phyloP scores from a whole-genome alignment of 2,113 vertebrate genomes.

The Pachycephala philippinensis region DNA sequence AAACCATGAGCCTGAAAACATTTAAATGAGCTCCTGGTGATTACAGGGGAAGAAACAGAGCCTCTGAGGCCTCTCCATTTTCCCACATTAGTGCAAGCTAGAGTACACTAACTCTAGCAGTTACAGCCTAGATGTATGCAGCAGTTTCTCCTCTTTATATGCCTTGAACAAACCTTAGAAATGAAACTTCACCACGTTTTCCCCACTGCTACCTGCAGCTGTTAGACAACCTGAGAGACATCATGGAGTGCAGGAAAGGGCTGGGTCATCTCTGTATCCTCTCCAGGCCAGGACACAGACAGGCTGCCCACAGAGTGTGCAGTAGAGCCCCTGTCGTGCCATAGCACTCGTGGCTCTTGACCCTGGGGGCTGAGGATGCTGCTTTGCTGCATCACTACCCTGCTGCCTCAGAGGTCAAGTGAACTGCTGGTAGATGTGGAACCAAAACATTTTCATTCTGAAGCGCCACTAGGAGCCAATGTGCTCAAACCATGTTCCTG shows the following conservation, averaged over 20 bases:
- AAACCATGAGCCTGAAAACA: not conserved
- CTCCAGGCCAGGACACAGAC: not conserved
- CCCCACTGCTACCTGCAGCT: not conserved
- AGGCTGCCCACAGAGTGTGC: not conserved
- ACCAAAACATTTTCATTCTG: not conserved
- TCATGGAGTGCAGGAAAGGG: not conserved
- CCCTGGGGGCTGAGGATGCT: not conserved
- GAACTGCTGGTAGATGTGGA: not conserved
- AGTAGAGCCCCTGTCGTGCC: not conserved
- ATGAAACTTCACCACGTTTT: not conserved
- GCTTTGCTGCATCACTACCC: not conserved
- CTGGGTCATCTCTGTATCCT: not conserved
- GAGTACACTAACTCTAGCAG: not conserved
- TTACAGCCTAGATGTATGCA: not conserved
- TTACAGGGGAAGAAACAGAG: not conserved
- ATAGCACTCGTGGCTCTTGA: not conserved
- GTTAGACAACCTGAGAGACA: not conserved
- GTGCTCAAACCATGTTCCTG: not conserved
- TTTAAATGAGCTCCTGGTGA: not conserved
- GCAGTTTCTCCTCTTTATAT: not conserved
- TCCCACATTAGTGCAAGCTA: not conserved
- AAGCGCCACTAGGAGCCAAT: not conserved
- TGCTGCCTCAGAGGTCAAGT: not conserved
- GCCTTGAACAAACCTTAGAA: not conserved
- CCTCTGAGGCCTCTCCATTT: not conserved